A percentile compares a stretch with the other conserved stretches of the same genome.
Conservation (phyloP, 1,140 invertebrate genomes). For the Formica exsecta region DNA sequence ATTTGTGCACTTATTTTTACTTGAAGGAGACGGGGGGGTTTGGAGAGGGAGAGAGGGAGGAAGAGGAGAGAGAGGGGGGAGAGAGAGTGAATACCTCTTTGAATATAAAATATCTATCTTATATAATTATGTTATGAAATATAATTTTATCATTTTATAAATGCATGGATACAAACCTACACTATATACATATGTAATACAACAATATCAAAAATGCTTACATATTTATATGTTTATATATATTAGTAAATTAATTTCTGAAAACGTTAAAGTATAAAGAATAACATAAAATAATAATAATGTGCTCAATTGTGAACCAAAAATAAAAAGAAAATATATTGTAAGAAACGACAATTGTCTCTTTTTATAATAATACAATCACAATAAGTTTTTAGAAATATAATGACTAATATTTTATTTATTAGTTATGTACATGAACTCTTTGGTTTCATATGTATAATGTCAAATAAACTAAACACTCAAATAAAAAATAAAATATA, state of each 20-base stretch:
- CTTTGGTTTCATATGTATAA: not conserved
- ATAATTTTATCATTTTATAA: constrained; percentile 7
- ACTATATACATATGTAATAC: not conserved
- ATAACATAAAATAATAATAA: not conserved
- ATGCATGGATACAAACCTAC: not conserved
- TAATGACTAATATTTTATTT: constrained; percentile 3
- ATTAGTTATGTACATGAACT: not conserved
- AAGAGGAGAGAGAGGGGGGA: no score
- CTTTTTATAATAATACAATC: not conserved
- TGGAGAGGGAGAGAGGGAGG: no score
- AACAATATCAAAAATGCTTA: not conserved
- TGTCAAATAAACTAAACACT: not conserved
- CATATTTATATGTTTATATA: not conserved
- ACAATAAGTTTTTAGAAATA: not conserved
- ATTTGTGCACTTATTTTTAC: no score
- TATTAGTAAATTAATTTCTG: not conserved
- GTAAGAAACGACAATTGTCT: not conserved
- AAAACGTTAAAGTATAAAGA: not conserved
- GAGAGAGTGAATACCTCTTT: no score
- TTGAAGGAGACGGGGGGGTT: no score
- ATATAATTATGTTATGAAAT: not conserved
- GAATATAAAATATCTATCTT: not conserved
- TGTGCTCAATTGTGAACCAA: constrained; percentile 2
- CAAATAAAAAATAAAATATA: not conserved
- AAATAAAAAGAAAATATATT: not conserved